Evolutionary conservation across 2,888 invertebrate genomes (phyloP), one percentile per base, ranked within the genome.

Genomic region (Orchestes rusci): DNA sequence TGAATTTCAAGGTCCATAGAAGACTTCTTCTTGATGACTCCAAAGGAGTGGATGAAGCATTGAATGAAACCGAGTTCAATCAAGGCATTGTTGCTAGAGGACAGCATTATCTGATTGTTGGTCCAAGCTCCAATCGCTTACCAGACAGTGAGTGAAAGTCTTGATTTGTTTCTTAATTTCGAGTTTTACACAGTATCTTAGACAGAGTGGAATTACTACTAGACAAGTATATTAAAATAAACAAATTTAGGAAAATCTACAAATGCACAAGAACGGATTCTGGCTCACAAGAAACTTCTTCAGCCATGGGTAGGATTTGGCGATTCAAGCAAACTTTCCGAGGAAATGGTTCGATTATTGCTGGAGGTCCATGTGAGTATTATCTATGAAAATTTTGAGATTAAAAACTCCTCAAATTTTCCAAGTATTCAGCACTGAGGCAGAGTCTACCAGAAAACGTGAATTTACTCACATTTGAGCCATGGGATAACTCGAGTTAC

Each of bases 11-110:
- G 82, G 56, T 91, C 2, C 95, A 96, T 60, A 76, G 96, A 41
- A 73, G 95, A 37, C 63, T 89, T 7, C 60, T 92, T 1, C 73
- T 75, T 33, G 96, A 97, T 57, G 96, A 97, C 62, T 83, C 81
- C 0, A 89, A 90, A 56, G 96, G 96, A 0, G 93, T 96, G 0
- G 85, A 75, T 0, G 95, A 96, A 67, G 80, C 92, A 0, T 65
- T 96, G 1, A 87, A 95, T 60, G 96, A 97, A 67, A 74, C 75
- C 0, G 80, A 76, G 0, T 78, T 70, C 38, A 32, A 32, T 4
- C 60, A 66, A 48, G 88, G 87, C 0, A 58, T 88, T 1, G 76
- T 84, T 1, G 82, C 76, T 0, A 69, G 80, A 45, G 86, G 88
- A 0, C 53, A 58, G 33, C 57, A 55, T 38, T 59, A 56, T 45